Conservation (phyloP, 2,113 vertebrate genomes). For the Hemiprocne comata region DNA sequence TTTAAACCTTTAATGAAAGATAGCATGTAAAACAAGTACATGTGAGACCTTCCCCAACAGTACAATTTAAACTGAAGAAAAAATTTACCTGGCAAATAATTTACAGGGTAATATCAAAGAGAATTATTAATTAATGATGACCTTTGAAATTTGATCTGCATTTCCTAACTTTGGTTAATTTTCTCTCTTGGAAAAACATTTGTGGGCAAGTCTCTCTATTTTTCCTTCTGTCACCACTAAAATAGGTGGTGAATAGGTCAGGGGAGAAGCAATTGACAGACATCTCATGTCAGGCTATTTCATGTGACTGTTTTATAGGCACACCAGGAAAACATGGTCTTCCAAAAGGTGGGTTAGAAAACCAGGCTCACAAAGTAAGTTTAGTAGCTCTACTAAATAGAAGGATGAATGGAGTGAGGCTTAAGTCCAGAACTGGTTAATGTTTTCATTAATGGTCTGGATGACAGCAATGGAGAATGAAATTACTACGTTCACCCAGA, state of each 20-base stretch:
- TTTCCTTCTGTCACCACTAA: background rate
- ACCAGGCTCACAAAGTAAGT: background rate
- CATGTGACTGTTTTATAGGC: background rate
- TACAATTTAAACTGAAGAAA: background rate
- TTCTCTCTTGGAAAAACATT: background rate
- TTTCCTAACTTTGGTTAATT: background rate
- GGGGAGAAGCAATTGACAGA: background rate
- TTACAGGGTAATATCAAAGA: background rate
- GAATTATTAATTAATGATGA: background rate
- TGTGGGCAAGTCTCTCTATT: background rate
- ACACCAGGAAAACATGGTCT: background rate
- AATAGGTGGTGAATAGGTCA: too few species aligned
- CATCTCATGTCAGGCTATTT: background rate
- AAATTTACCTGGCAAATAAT: background rate
- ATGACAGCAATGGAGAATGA: background rate
- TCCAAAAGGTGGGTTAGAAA: background rate
- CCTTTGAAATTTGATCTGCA: background rate
- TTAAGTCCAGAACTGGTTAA: background rate
- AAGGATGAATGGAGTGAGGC: background rate
- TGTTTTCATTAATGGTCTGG: background rate
- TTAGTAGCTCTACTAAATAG: background rate
- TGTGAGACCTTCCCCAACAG: background rate
- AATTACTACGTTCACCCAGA: background rate
- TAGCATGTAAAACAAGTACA: background rate
- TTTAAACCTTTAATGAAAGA: background rate